These are phyloP conservation scores for Eupsittula cactorum DNA, from an alignment of 2,113 vertebrate genomes.

Conservation along the genomic window DNA sequence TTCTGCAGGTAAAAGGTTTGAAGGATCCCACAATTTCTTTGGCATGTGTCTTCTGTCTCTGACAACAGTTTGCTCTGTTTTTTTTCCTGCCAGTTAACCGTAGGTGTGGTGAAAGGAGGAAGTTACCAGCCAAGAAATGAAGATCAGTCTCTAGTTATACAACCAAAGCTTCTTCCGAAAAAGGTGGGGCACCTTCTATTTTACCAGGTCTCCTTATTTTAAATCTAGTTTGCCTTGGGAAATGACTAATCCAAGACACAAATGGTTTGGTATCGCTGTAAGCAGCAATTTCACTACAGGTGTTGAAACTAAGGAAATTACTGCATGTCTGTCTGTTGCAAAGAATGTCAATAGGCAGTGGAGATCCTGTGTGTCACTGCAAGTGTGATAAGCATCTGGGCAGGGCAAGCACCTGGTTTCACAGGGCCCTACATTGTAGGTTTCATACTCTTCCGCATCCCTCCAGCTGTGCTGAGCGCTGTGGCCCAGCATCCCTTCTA, in stretches of 20 bases:
- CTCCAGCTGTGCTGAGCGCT: neutral
- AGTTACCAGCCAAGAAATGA: constrained; percentile 31
- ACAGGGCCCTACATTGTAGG: neutral
- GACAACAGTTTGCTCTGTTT: neutral
- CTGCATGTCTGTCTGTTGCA: neutral
- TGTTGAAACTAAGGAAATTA: constrained; percentile 61
- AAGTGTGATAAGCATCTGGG: constrained; percentile 15
- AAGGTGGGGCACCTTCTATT: constrained; percentile 46
- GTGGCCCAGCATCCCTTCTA: neutral
- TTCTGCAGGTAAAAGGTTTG: neutral
- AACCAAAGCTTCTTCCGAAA: constrained; percentile 48
- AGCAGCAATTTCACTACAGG: constrained; percentile 8
- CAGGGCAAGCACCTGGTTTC: neutral
- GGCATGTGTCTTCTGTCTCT: neutral
- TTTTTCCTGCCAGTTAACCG: neutral
- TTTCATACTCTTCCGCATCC: neutral
- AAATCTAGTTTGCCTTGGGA: constrained; percentile 39
- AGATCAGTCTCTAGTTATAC: neutral
- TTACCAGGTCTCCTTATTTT: neutral
- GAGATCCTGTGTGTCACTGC: neutral
- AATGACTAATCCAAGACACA: constrained; percentile 55
- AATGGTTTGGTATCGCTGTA: constrained; percentile 17
- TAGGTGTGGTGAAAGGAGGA: constrained; percentile 70
- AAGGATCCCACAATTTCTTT: neutral
- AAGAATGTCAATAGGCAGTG: neutral